phyloP scores from a whole-genome alignment of 1,140 invertebrate genomes.

The Tribolium madens region DNA sequence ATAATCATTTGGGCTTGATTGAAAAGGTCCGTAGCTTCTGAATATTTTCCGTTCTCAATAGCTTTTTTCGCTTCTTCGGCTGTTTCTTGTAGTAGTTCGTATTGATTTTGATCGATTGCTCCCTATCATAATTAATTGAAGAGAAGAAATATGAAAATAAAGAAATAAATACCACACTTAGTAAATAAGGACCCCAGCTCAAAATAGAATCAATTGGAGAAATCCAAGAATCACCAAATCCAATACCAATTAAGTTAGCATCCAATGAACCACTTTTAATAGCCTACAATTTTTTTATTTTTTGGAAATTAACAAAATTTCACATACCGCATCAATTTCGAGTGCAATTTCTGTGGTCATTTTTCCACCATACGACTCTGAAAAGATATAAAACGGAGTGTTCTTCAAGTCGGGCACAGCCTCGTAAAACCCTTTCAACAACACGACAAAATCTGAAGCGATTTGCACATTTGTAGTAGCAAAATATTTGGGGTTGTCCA shows the following conservation, averaged over 20 bases:
- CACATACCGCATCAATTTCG: not conserved
- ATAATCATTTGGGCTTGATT: slow-evolving; percentile 72
- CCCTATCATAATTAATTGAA: slow-evolving; percentile 65
- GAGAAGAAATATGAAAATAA: slow-evolving; percentile 34
- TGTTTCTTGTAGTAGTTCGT: slow-evolving; percentile 67
- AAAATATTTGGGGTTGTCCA: slow-evolving; percentile 70
- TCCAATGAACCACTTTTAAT: slow-evolving; percentile 73
- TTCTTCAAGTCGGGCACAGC: slow-evolving; percentile 75
- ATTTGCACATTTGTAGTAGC: slow-evolving; percentile 80
- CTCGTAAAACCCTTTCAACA: slow-evolving; percentile 76
- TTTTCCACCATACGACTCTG: slow-evolving; percentile 92
- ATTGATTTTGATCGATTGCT: slow-evolving; percentile 73
- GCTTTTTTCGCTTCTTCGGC: slow-evolving; percentile 69
- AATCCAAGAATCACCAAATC: slow-evolving; percentile 89
- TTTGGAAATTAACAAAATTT: not conserved
- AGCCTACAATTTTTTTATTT: slow-evolving; percentile 69
- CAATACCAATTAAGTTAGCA: slow-evolving; percentile 82
- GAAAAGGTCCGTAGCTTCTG: slow-evolving; percentile 75
- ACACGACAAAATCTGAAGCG: slow-evolving; percentile 79
- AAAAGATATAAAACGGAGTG: slow-evolving; percentile 84
- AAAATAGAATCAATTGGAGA: slow-evolving; percentile 84
- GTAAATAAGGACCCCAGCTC: slow-evolving; percentile 85
- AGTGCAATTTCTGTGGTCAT: not conserved
- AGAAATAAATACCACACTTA: slow-evolving; percentile 71
- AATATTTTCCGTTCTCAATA: slow-evolving; percentile 70